Evolutionary conservation across 2,888 invertebrate genomes (phyloP).

Genomic region (Tholera decimalis): DNA sequence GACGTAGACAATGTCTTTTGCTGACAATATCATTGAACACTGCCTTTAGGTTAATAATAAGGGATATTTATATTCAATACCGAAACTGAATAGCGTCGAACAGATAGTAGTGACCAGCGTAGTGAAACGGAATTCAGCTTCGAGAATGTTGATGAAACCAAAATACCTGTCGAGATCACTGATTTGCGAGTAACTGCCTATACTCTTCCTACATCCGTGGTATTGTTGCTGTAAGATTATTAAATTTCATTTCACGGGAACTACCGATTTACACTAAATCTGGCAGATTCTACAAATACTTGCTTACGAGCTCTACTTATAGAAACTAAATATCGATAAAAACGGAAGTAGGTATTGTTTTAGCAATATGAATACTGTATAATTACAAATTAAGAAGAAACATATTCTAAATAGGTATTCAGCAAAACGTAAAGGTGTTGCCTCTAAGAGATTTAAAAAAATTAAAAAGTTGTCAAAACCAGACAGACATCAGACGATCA

Average conservation of each 20-base stretch:
- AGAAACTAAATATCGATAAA: no score
- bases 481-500: no score
- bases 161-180: slow-evolving; percentile 35
- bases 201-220: slow-evolving; percentile 11
- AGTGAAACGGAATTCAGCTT: slow-evolving; percentile 33
- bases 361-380: no score
- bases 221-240: slow-evolving; percentile 18
- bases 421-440: no score
- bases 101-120: slow-evolving; percentile 12
- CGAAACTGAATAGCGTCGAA: slow-evolving; percentile 8
- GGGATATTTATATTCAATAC: slow-evolving; percentile 13
- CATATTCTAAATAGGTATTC: no score
- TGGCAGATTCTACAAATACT: slow-evolving; percentile 5
- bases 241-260: not conserved
- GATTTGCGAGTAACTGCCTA: slow-evolving; percentile 19
- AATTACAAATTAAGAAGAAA: no score
- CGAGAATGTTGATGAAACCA: slow-evolving; percentile 51
- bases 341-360: not conserved
- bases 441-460: no score
- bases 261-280: slow-evolving; percentile 9
- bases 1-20: not conserved
- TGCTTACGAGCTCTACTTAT: no score
- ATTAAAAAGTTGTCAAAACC: no score
- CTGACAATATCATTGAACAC: slow-evolving; percentile 9
- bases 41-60: not conserved